A percentile compares a stretch with the other conserved stretches of the same genome.
phyloP scores from a whole-genome alignment of 37 sponge, comb jelly and placozoan genomes.

The Beroe forskalii region DNA sequence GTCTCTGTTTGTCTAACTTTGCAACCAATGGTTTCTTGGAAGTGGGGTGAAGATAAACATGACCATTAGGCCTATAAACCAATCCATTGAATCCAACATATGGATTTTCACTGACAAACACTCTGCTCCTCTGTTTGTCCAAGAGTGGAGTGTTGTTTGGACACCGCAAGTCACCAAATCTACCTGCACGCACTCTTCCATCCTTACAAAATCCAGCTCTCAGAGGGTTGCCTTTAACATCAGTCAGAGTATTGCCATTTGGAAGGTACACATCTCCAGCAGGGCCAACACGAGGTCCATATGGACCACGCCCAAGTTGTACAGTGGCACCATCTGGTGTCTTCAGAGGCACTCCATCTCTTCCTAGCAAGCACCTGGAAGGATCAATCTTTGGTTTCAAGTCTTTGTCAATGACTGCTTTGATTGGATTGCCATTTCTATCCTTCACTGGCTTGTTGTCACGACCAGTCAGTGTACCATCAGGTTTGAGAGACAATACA shows the following conservation, averaged over 20 bases:
- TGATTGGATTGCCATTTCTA: neutral
- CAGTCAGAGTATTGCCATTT: neutral
- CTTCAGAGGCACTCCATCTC: neutral
- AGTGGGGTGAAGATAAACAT: neutral
- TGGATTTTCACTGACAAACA: conserved; percentile 28
- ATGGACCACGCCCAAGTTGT: neutral
- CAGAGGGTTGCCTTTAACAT: neutral
- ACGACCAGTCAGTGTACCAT: neutral
- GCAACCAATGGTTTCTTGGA: conserved; percentile 31
- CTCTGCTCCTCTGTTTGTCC: neutral
- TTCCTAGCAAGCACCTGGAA: neutral
- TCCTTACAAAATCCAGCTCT: neutral
- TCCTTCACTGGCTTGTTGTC: conserved; percentile 16
- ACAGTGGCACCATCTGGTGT: conserved; percentile 4
- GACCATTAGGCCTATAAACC: conserved; percentile 20
- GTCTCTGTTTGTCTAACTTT: neutral
- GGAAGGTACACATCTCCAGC: neutral
- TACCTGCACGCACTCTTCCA: neutral
- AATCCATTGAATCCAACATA: conserved; percentile 1
- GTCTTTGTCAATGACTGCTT: neutral
- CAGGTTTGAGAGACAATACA: neutral
- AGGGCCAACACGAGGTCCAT: conserved; percentile 50
- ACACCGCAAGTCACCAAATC: neutral
- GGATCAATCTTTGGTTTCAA: neutral
- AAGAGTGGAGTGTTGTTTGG: neutral